Conservation (phyloP, 2,888 invertebrate species). For the Platerodrilus igneus region DNA sequence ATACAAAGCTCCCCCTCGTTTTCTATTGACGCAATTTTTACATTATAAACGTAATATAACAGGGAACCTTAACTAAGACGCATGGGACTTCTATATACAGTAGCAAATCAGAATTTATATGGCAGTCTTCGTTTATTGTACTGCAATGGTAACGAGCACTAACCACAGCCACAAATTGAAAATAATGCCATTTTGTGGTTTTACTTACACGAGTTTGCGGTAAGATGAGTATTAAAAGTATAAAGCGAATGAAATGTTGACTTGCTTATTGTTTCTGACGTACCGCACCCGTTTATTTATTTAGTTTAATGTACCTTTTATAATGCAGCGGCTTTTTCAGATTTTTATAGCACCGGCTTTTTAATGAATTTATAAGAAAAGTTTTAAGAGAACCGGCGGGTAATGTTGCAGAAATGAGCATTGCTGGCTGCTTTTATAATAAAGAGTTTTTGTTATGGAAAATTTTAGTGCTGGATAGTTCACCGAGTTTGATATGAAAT, state of each 20-base stretch:
- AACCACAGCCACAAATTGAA: conserved; percentile 40
- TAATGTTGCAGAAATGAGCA: too few species aligned
- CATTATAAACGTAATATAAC: too few species aligned
- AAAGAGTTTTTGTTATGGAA: too few species aligned
- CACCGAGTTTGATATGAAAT: too few species aligned
- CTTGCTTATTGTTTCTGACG: conserved; percentile 39
- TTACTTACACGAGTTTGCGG: conserved; percentile 26
- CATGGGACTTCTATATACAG: conserved; percentile 18
- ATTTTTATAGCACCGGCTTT: conserved; percentile 17
- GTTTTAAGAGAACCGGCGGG: conserved; percentile 20
- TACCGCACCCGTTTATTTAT: conserved; percentile 37
- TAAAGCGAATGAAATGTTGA: conserved; percentile 35
- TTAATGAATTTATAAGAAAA: conserved; percentile 35
- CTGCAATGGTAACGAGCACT: conserved; percentile 34
- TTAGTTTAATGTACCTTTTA: conserved; percentile 36
- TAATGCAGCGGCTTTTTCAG: conserved; percentile 15
- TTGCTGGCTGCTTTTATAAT: too few species aligned
- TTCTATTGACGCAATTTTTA: too few species aligned
- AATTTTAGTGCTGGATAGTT: too few species aligned
- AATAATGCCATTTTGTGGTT: conserved; percentile 40
- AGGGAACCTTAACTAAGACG: conserved; percentile 26
- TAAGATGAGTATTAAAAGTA: conserved; percentile 31
- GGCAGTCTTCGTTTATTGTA: conserved; percentile 36
- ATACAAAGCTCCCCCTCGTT: too few species aligned
- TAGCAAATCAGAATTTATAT: conserved; percentile 37